Percentiles rank a stretch among this genome's conserved stretches.
These are phyloP conservation scores for Siderastrea siderea DNA, from an alignment of 92 coral and sea anemone species.

Conservation along the genomic window DNA sequence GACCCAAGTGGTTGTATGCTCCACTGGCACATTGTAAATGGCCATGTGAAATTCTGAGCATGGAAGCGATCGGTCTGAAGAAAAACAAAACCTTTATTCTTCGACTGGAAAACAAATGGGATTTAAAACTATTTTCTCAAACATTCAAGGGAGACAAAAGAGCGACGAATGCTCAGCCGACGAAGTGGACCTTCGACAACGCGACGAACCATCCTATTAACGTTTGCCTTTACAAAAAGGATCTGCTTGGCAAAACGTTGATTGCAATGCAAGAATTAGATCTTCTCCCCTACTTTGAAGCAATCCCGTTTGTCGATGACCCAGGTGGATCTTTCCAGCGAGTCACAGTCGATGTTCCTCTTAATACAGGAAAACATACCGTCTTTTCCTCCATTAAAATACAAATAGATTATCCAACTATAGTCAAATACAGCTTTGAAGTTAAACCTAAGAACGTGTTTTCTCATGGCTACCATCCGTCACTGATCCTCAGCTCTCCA, in stretches of 20 bases:
- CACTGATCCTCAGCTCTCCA: conserved; percentile 45
- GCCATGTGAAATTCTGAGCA: conserved; percentile 20
- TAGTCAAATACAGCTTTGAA: conserved; percentile 29
- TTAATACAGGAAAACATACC: background rate
- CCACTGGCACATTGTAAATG: conserved; percentile 20
- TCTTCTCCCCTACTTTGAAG: conserved; percentile 5
- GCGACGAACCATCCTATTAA: background rate
- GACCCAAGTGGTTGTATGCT: conserved; percentile 24
- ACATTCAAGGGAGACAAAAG: background rate
- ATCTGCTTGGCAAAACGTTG: conserved; percentile 37
- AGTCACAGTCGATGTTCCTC: conserved; percentile 2
- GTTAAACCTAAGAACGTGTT: conserved; percentile 31
- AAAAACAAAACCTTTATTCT: conserved; percentile 38
- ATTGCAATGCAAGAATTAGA: background rate
- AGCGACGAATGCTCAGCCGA: background rate
- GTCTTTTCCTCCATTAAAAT: background rate
- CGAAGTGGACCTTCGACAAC: conserved; percentile 5
- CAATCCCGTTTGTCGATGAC: background rate
- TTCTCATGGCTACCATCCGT: conserved; percentile 19
- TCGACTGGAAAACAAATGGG: background rate
- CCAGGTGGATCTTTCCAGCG: background rate
- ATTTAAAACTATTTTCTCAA: conserved; percentile 10
- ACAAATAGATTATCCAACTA: conserved; percentile 14
- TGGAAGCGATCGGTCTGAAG: conserved; percentile 16
- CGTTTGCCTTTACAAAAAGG: conserved; percentile 38